phyloP scores from a whole-genome alignment of 2,113 vertebrate genomes.

The Anarrhichthys ocellatus region DNA sequence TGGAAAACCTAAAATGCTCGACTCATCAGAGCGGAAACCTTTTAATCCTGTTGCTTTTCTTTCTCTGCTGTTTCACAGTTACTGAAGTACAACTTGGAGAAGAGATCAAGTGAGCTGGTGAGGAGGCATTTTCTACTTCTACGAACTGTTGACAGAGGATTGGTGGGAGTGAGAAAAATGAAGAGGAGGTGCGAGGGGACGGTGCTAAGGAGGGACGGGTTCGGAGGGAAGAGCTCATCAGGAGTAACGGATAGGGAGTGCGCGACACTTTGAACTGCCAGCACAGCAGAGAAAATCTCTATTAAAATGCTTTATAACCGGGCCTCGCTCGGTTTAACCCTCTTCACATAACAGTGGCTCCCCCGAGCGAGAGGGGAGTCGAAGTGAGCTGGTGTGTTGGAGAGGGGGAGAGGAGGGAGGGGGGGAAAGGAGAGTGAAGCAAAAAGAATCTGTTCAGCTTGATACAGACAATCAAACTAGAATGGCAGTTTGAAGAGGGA shows the following conservation, averaged over 20 bases:
- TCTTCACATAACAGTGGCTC: constrained; percentile 60
- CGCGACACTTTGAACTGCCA: constrained; percentile 84
- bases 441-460: constrained; percentile 64
- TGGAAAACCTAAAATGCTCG: not conserved
- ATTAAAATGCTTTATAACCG: constrained; percentile 87
- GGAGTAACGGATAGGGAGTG: constrained; percentile 85
- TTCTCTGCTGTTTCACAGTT: constrained; percentile 86
- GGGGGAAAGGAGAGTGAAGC: constrained; percentile 39
- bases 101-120: constrained; percentile 94
- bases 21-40: not conserved
- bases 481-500: constrained; percentile 75
- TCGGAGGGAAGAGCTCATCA: constrained; percentile 82
- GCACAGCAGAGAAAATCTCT: constrained; percentile 82
- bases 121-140: constrained; percentile 85
- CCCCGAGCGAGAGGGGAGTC: constrained; percentile 62
- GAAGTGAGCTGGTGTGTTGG: constrained; percentile 27
- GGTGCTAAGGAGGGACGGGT: constrained; percentile 75
- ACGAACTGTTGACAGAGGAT: constrained; percentile 79
- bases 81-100: constrained; percentile 94
- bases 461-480: constrained; percentile 84
- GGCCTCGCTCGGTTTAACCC: constrained; percentile 83
- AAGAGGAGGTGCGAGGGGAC: constrained; percentile 62
- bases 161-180: constrained; percentile 79
- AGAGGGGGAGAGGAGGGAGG: constrained; percentile 42
- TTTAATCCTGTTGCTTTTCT: constrained; percentile 32